phyloP scores from a whole-genome alignment of 1,140 invertebrate species.

The Anoplolepis gracilipes region DNA sequence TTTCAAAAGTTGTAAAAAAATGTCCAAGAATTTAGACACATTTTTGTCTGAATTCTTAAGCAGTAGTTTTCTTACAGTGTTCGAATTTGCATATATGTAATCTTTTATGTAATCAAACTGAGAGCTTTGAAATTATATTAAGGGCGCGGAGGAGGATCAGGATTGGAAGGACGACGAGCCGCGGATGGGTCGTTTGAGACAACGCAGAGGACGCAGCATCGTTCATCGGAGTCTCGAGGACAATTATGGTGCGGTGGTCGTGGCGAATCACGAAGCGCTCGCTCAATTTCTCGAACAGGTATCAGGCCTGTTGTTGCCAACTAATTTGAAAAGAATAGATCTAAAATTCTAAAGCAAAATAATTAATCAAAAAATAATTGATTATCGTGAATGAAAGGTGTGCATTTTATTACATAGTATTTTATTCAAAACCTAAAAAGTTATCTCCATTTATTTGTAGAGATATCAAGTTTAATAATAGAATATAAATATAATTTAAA shows the following conservation, averaged over 20 bases:
- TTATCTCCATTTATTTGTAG: background rate
- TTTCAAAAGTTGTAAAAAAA: background rate
- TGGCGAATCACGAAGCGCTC: conserved; percentile 95
- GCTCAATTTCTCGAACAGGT: conserved; percentile 94
- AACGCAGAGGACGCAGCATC: conserved; percentile 91
- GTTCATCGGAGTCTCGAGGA: conserved; percentile 94
- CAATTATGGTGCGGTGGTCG: conserved; percentile 94
- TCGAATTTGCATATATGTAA: no score
- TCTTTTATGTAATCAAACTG: background rate
- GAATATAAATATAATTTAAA: no score
- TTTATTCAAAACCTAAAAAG: background rate
- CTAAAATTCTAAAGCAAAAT: no score
- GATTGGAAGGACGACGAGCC: conserved; percentile 86
- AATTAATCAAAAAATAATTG: background rate
- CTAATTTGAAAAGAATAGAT: no score
- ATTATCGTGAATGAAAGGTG: background rate
- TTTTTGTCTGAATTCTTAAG: no score
- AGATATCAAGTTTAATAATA: background rate
- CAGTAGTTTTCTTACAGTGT: no score
- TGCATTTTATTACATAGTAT: no score
- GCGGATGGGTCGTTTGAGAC: conserved; percentile 87
- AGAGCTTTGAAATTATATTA: conserved; percentile 20
- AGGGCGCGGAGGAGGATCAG: conserved; percentile 86
- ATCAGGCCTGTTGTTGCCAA: conserved; percentile 51
- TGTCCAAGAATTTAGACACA: no score